A percentile compares a stretch with the other conserved stretches of the same genome.
phyloP scores from a whole-genome alignment of 2,113 vertebrate species.

The Triplophysa tibetana region DNA sequence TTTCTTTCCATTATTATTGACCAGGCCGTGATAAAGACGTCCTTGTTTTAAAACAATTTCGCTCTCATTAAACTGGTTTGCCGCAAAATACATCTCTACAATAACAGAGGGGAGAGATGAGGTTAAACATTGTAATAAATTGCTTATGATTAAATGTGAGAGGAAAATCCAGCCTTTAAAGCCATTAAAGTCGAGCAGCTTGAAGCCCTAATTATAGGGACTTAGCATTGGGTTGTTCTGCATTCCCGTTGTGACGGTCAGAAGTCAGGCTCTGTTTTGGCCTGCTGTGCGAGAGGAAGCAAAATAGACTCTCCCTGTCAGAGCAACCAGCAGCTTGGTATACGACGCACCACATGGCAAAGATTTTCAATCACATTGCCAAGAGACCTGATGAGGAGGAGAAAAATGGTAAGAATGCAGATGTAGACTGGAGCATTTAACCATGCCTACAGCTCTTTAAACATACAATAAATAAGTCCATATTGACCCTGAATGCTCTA shows the following conservation, averaged over 20 bases:
- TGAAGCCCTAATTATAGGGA: slow-evolving; percentile 76
- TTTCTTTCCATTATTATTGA: slow-evolving; percentile 15
- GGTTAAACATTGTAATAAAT: slow-evolving; percentile 66
- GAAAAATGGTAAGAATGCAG: slow-evolving; percentile 23
- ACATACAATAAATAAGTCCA: slow-evolving; percentile 60
- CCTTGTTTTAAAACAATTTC: neutral
- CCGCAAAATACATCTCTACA: slow-evolving; percentile 54
- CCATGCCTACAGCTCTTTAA: slow-evolving; percentile 44
- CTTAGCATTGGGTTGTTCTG: slow-evolving; percentile 61
- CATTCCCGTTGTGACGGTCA: slow-evolving; percentile 68
- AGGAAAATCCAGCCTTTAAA: slow-evolving; percentile 58
- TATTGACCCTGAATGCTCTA: slow-evolving; percentile 60
- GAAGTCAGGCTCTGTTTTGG: slow-evolving; percentile 64
- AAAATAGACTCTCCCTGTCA: slow-evolving; percentile 50
- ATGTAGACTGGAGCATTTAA: slow-evolving; percentile 30
- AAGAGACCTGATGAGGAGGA: slow-evolving; percentile 23
- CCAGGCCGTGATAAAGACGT: slow-evolving; percentile 20
- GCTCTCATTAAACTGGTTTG: neutral
- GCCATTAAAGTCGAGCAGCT: slow-evolving; percentile 72
- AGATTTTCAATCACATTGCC: slow-evolving; percentile 26
- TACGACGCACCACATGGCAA: neutral
- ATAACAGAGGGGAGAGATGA: slow-evolving; percentile 55
- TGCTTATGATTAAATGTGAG: slow-evolving; percentile 53
- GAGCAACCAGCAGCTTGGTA: neutral
- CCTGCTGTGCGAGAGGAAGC: slow-evolving; percentile 60